These are phyloP conservation scores for Pygoscelis adeliae DNA, from an alignment of 2,113 vertebrate species.

Conservation along the genomic window DNA sequence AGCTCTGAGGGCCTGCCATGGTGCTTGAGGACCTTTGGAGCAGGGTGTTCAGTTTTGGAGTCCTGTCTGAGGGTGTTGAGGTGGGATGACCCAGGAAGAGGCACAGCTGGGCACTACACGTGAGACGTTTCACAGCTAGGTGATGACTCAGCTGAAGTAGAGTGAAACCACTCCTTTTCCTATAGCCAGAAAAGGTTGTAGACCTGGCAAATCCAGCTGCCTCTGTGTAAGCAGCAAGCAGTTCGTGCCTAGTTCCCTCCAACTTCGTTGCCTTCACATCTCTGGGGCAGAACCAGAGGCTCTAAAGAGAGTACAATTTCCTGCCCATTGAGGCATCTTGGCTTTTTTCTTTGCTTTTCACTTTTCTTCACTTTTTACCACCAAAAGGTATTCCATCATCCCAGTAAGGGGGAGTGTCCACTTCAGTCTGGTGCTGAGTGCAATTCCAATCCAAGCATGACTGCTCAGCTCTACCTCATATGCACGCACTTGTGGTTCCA, in stretches of 20 bases:
- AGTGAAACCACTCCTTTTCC: not conserved
- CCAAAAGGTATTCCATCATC: not conserved
- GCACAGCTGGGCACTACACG: not conserved
- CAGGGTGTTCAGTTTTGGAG: not conserved
- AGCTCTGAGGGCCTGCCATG: not conserved
- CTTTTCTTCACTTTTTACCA: not conserved
- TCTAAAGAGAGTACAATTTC: not conserved
- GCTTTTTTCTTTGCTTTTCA: not conserved
- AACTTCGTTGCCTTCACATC: not conserved
- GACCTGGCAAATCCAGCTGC: not conserved
- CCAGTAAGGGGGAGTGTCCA: not conserved
- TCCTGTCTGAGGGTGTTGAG: not conserved
- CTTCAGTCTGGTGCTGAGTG: not conserved
- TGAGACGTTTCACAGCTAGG: not conserved
- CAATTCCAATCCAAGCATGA: not conserved
- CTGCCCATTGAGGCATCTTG: not conserved
- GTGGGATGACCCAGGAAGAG: not conserved
- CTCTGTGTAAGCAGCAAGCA: not conserved
- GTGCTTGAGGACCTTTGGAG: not conserved
- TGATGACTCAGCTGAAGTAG: not conserved
- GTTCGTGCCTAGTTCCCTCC: not conserved
- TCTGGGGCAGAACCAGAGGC: not conserved
- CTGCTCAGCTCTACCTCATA: not conserved
- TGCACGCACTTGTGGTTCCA: not conserved
- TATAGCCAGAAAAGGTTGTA: not conserved